Evolutionary conservation across 1,140 invertebrate species (phyloP), one percentile per base, ranked within the genome.

Genomic region (Holotrichia oblita): DNA sequence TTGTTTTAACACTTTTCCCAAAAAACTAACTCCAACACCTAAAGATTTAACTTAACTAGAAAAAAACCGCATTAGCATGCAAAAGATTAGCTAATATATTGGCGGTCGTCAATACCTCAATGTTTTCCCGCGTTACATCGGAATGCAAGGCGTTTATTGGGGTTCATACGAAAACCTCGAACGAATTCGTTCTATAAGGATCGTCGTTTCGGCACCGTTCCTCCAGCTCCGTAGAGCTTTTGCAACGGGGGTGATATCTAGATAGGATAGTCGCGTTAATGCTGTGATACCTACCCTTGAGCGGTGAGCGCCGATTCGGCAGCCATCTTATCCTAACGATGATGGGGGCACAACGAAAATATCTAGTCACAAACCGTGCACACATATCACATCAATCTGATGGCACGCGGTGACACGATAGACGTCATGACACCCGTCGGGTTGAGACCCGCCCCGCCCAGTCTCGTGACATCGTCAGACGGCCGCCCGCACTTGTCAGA

Each of bases 401-500:
- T 79, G 76, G 27, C 81, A 82, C 79, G 81, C 81, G 76, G 81
- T 80, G 76, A 79, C 77, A 78, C 79, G 81, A 77, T 72, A 77
- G 76, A 81, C 80, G 82, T 83, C 81, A 83, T 82, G 83, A 83
- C 80, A 82, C 80, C 81, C 80, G 84, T 82, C 82, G 82, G 81
- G 78, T 80, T 79, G 81, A 79, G 80, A 79, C 81, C 80, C 83
- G 83, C 83, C 81, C 81, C 80, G 83, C 82, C 84, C 81, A 81
- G 83, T 83, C 81, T 82, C 80, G 82, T 81, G 82, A 81, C 82
- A 84, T 82, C 82, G 82, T 80, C 81, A 83, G 80, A 85, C 84
- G 86, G 84, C 84, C 81, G 83, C 83, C 82, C 79, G 79, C 81
- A 81, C 81, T 79, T 79, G 81, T 80, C 82, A 80, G 81, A 83